Conservation (phyloP, 2,113 vertebrate species). For the Nannospalax galili region DNA sequence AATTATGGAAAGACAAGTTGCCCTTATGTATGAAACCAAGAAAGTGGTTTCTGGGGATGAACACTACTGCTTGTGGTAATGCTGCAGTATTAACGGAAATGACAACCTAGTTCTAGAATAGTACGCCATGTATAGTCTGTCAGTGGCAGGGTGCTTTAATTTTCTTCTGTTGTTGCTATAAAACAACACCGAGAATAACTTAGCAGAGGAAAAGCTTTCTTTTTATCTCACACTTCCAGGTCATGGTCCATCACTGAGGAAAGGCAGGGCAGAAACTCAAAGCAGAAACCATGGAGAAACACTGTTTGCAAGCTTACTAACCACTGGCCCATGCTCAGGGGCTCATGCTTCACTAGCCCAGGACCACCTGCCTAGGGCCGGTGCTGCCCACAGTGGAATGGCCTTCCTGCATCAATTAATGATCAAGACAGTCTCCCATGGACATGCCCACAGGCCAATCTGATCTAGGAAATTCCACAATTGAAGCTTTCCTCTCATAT, state of each 20-base stretch:
- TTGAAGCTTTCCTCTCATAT: background rate
- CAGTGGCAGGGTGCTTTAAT: background rate
- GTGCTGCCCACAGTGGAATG: background rate
- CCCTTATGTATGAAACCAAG: background rate
- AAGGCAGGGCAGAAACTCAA: background rate
- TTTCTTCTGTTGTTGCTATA: background rate
- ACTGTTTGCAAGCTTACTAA: background rate
- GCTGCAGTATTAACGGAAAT: background rate
- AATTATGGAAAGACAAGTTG: background rate
- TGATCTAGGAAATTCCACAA: background rate
- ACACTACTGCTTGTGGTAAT: background rate
- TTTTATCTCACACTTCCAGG: background rate
- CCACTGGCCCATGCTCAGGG: background rate
- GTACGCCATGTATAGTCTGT: no score
- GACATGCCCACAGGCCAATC: background rate
- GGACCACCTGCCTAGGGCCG: background rate
- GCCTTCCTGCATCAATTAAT: background rate
- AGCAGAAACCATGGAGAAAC: no score
- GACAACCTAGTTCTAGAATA: background rate
- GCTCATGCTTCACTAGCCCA: background rate
- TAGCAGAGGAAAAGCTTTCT: background rate
- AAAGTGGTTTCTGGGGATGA: background rate
- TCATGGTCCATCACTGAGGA: background rate
- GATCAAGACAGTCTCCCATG: background rate
- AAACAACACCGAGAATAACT: background rate